Evolutionary conservation across 1,140 invertebrate genomes (phyloP), one percentile per base, ranked within the genome.

Genomic region (Scaptodrosophila lebanonensis): DNA sequence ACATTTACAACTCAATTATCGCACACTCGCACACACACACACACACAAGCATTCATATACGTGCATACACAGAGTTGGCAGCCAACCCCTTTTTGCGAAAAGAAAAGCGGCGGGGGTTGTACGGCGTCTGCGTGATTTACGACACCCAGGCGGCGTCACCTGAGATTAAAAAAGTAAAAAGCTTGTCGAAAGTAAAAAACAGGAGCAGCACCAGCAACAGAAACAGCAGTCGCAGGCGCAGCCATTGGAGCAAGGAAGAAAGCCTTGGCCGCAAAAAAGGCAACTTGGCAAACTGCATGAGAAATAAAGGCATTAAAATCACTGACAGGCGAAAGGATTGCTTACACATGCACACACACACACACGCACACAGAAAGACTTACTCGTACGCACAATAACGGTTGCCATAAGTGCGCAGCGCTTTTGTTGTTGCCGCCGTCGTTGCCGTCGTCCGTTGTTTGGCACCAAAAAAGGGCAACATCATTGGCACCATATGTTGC

Each of bases 401-500:
- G 22, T 51, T 58, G 11, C 25, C 25, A 60, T 49, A 45, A 53
- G 49, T 38, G 43, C 30, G 54, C 44, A 53, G 29, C 27, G 42
- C 45, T 49, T 61, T 66, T 68, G 62, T 61, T 68, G 66, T 36
- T 66, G 63, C 52, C 43, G 36, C 9, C 35, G 25, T 30, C 40
- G 66, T 59, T 15, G 39, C 18, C 9, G 50, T n/a, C 29, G 62
- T 45, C 65, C 9, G 32, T 33, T 33, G 35, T 12, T 13, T 16
- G 17, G 5, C 39, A 43, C 13, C 50, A 29, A 67, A 83, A 82
- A 84, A 84, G 66, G 69, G 61, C 71, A 79, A 73, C 71, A 82
- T 85, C 83, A 84, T 85, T 84, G 83, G 83, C 71, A 84, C 83
- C 82, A 85, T 84, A 85, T 84, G 82, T 65, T 85, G 82, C 72